A percentile compares a stretch with the other conserved stretches of the same genome.
Evolutionary conservation across 2,113 vertebrate species (phyloP).

Genomic region (Ahaetulla prasina): DNA sequence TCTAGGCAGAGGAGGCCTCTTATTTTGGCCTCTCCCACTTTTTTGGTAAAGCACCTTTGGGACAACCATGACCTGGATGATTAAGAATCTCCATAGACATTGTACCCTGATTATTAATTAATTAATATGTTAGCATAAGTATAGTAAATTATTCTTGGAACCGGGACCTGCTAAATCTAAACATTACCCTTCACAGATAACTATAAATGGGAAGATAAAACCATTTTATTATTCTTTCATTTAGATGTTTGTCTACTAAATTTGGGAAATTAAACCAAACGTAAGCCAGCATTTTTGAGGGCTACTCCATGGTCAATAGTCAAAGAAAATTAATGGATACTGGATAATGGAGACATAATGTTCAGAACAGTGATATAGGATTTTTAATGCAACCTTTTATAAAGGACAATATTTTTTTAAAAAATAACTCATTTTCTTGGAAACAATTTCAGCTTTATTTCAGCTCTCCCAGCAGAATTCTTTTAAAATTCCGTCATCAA

Average conservation of each 20-base stretch:
- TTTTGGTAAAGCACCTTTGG: not conserved
- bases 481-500: constrained; percentile 22
- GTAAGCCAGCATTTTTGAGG: not conserved
- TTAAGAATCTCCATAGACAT: not conserved
- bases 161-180: not conserved
- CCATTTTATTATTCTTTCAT: not conserved
- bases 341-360: not conserved
- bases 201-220: not conserved
- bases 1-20: not conserved
- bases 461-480: constrained; percentile 12
- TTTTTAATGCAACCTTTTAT: not conserved
- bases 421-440: not conserved
- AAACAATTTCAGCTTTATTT: not conserved
- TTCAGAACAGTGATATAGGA: not conserved
- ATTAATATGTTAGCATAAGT: not conserved
- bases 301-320: not conserved
- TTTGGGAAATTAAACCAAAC: not conserved
- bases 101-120: not conserved
- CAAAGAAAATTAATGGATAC: not conserved
- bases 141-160: not conserved
- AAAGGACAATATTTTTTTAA: not conserved
- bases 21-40: not conserved
- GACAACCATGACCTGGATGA: not conserved
- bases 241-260: not conserved
- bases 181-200: not conserved